phyloP scores from a whole-genome alignment of 2,888 invertebrate genomes.

The Hirtodrosophila cameraria region DNA sequence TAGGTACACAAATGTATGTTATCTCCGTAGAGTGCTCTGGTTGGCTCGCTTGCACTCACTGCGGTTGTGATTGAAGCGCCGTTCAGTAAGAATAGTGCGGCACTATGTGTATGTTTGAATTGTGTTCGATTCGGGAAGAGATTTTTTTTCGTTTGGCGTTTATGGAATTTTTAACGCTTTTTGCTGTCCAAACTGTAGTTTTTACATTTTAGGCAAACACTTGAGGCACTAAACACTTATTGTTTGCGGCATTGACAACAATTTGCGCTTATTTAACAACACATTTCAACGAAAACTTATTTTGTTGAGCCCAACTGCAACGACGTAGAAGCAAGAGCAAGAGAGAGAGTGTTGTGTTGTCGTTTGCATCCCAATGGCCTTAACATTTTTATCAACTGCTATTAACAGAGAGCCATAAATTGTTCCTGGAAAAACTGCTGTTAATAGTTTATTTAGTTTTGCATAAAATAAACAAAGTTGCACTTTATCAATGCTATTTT shows the following conservation, averaged over 20 bases:
- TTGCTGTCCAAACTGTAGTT: constrained; percentile 23
- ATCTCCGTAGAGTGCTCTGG: constrained; percentile 50
- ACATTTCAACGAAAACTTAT: constrained; percentile 56
- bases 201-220: constrained; percentile 59
- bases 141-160: constrained; percentile 70
- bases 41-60: constrained; percentile 58
- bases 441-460: too few relatives aligned
- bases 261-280: constrained; percentile 45
- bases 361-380: constrained; percentile 10
- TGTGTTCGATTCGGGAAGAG: constrained; percentile 71
- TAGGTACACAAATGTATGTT: constrained; percentile 77
- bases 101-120: constrained; percentile 73
- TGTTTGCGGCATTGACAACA: constrained; percentile 47
- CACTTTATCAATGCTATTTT: too few relatives aligned
- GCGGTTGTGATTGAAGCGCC: constrained; percentile 55
- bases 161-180: constrained; percentile 50
- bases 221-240: constrained; percentile 54
- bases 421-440: too few relatives aligned
- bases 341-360: constrained; percentile 51
- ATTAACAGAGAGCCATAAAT: too few relatives aligned
- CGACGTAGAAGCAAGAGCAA: constrained; percentile 74
- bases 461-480: too few relatives aligned
- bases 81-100: constrained; percentile 58
- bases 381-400: too few relatives aligned
- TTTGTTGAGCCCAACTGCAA: constrained; percentile 59